Conservation (phyloP, 2,113 vertebrate genomes). For the Otocyon megalotis region DNA sequence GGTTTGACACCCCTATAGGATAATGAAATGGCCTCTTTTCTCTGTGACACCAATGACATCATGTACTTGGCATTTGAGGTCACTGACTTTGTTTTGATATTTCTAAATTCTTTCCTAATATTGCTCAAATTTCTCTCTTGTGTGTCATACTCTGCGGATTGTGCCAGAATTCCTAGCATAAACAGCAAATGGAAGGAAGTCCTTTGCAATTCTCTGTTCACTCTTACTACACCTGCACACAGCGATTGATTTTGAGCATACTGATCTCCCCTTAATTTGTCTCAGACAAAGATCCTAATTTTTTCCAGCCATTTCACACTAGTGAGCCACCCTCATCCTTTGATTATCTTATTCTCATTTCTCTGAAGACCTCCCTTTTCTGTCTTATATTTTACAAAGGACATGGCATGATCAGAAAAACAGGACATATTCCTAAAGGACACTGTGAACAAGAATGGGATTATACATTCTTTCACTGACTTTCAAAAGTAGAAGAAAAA, state of each 20-base stretch:
- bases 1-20: neutral
- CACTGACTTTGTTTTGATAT: constrained; percentile 46
- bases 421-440: neutral
- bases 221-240: neutral
- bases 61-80: neutral
- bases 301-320: neutral
- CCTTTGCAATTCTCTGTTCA: neutral
- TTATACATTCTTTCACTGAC: neutral
- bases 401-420: neutral
- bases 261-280: neutral
- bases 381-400: constrained; percentile 21
- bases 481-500: neutral
- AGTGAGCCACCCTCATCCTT: neutral
- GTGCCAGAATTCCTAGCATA: constrained; percentile 27
- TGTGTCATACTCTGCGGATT: neutral
- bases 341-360: neutral
- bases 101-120: constrained; percentile 53
- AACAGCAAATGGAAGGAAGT: neutral
- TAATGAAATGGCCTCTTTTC: neutral
- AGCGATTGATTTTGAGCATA: neutral
- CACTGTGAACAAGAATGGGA: neutral
- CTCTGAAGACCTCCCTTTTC: neutral
- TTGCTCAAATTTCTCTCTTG: constrained; percentile 44
- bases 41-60: neutral
- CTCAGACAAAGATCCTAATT: neutral